These are phyloP conservation scores for Rhopalosiphum maidis DNA, from an alignment of 1,140 invertebrate species.

Conservation along the genomic window DNA sequence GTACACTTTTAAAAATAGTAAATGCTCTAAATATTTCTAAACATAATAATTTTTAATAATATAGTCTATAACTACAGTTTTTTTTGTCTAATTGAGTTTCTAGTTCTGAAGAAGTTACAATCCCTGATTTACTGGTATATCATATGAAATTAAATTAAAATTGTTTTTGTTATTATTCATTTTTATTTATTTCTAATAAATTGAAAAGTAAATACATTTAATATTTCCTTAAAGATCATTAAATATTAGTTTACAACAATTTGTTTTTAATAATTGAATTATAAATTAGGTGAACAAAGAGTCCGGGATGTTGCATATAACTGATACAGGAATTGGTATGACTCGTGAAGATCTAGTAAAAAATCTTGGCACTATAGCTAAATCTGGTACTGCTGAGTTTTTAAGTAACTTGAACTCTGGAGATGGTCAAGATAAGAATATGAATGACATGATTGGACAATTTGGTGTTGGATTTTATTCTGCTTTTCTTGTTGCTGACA, in stretches of 20 bases:
- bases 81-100: too few relatives aligned
- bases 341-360: conserved; percentile 93
- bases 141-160: neutral
- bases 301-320: conserved; percentile 92
- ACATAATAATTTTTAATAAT: too few relatives aligned
- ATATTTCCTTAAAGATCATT: neutral
- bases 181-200: neutral
- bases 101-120: too few relatives aligned
- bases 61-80: too few relatives aligned
- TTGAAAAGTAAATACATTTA: neutral
- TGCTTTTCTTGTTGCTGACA: conserved; percentile 91
- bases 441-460: conserved; percentile 90
- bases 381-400: conserved; percentile 99
- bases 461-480: conserved; percentile 99
- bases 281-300: conserved; percentile 83
- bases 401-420: conserved; percentile 89
- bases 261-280: neutral
- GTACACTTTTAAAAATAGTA: too few relatives aligned
- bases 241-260: neutral
- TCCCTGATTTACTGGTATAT: too few relatives aligned
- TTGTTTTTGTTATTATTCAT: neutral
- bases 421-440: conserved; percentile 66
- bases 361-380: conserved; percentile 98
- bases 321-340: conserved; percentile 98
- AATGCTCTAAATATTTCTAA: too few relatives aligned